A percentile compares a stretch with the other conserved stretches of the same genome.
Evolutionary conservation across 2,113 vertebrate genomes (phyloP).

Genomic region (Lanius ludovicianus): DNA sequence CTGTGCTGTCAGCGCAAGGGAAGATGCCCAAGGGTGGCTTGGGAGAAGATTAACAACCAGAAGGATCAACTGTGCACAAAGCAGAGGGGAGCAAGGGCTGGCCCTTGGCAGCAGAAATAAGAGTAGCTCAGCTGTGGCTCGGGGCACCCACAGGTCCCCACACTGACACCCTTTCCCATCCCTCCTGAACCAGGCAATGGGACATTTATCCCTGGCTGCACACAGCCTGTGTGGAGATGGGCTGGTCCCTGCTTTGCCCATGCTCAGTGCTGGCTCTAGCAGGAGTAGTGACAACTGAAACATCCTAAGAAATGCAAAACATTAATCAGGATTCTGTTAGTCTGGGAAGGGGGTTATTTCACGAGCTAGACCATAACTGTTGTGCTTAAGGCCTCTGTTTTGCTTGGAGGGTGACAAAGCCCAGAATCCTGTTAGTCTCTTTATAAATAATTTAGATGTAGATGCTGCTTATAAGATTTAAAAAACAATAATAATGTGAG

Average conservation of each 20-base stretch:
- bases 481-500: background rate
- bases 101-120: background rate
- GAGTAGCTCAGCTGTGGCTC: background rate
- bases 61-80: background rate
- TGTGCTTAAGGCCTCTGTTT: background rate
- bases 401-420: background rate
- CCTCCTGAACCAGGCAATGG: background rate
- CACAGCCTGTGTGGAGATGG: background rate
- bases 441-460: background rate
- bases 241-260: background rate
- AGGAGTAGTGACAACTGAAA: background rate
- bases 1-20: background rate
- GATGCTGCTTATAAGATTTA: background rate
- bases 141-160: background rate
- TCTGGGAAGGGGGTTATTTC: background rate
- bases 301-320: background rate
- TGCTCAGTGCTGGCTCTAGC: background rate
- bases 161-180: background rate
- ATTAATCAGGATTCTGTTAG: background rate
- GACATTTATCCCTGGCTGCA: background rate
- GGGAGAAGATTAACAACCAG: background rate
- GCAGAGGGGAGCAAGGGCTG: background rate
- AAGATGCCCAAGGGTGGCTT: background rate
- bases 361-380: background rate
- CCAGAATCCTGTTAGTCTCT: background rate